A percentile compares a stretch with the other conserved stretches of the same genome.
phyloP scores from a whole-genome alignment of 2,113 vertebrate genomes.

The Melanocharis versteri region DNA sequence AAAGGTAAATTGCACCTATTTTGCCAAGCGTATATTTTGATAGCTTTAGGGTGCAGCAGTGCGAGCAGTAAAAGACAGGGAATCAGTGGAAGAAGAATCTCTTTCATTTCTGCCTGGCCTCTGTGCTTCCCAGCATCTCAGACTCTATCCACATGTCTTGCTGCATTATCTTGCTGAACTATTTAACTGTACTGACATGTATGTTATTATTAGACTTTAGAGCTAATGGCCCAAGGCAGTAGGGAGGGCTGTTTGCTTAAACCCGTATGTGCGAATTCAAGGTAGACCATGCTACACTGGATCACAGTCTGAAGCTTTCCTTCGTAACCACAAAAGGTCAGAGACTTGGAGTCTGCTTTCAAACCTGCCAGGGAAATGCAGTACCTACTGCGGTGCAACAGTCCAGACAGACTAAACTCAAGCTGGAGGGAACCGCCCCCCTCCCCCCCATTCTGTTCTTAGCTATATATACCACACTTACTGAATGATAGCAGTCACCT shows the following conservation, averaged over 20 bases:
- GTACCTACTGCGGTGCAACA: background rate
- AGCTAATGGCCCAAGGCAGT: conserved; percentile 24
- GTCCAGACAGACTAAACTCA: background rate
- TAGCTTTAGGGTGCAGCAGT: background rate
- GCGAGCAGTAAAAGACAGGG: background rate
- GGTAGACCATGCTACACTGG: background rate
- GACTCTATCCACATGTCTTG: background rate
- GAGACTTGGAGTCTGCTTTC: background rate
- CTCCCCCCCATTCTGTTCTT: background rate
- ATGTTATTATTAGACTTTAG: conserved; percentile 18
- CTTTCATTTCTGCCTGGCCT: background rate
- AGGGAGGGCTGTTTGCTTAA: conserved; percentile 23
- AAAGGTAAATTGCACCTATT: background rate
- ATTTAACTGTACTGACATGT: conserved; percentile 29
- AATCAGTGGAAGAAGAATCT: background rate
- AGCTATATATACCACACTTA: background rate
- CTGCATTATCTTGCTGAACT: conserved; percentile 21
- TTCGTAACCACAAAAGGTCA: background rate
- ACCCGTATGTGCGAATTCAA: background rate
- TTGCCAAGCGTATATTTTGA: background rate
- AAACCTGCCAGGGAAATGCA: background rate
- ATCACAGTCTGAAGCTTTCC: background rate
- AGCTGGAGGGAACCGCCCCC: background rate
- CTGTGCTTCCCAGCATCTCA: background rate
- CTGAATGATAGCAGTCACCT: background rate